Percentiles rank a stretch among this genome's conserved stretches.
These are phyloP conservation scores for Caenorhabditis becei DNA, from an alignment of 2,888 invertebrate genomes.

Conservation along the genomic window DNA sequence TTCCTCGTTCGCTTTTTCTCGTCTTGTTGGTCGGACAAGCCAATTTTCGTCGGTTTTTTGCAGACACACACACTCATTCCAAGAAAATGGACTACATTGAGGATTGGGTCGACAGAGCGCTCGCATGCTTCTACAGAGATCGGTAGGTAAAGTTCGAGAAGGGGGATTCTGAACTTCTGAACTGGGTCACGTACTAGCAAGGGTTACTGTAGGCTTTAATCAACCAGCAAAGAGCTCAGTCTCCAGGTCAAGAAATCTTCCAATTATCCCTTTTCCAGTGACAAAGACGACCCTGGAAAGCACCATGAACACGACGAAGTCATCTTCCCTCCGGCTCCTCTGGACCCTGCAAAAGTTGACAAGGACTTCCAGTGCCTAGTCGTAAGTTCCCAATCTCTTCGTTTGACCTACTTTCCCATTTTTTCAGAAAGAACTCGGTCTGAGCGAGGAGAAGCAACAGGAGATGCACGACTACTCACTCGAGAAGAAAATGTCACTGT, in stretches of 20 bases:
- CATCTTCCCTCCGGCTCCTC: constrained; percentile 36
- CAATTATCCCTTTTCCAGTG: constrained; percentile 36
- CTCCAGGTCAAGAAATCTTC: neutral
- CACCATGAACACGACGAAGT: constrained; percentile 29
- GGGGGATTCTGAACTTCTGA: no score
- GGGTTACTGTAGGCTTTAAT: no score
- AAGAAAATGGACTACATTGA: constrained; percentile 66
- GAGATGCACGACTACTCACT: constrained; percentile 73
- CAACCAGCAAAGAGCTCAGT: neutral
- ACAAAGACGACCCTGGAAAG: constrained; percentile 58
- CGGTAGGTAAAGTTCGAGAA: constrained; percentile 12
- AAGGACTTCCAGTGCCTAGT: constrained; percentile 61
- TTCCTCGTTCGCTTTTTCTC: neutral
- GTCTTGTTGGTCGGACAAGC: neutral
- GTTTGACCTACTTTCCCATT: neutral
- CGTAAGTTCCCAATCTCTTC: constrained; percentile 23
- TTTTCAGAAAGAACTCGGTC: constrained; percentile 74
- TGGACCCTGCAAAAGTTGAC: constrained; percentile 58
- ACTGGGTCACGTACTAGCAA: no score
- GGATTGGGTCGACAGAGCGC: constrained; percentile 74
- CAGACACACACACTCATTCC: neutral
- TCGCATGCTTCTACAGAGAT: constrained; percentile 70
- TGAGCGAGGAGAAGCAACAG: constrained; percentile 74
- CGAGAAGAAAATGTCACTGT: constrained; percentile 77
- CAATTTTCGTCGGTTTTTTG: constrained; percentile 6